phyloP scores from a whole-genome alignment of 2,113 vertebrate species.

The Cichladusa arquata region DNA sequence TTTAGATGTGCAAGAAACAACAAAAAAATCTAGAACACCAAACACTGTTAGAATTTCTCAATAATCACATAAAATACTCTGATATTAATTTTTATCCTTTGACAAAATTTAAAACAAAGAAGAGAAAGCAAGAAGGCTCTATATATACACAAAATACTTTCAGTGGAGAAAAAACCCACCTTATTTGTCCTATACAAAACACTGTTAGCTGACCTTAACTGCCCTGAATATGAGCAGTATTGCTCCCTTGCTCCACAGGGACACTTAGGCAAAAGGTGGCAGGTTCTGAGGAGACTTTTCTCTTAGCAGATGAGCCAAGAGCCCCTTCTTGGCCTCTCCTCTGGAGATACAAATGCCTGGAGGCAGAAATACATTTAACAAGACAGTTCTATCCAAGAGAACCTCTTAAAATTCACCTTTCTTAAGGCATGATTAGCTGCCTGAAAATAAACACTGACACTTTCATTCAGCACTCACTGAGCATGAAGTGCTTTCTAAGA shows the following conservation, averaged over 20 bases:
- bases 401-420: background rate
- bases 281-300: background rate
- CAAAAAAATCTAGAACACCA: background rate
- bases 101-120: background rate
- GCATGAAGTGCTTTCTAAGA: background rate
- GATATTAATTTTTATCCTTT: background rate
- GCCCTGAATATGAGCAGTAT: background rate
- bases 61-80: background rate
- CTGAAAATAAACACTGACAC: background rate
- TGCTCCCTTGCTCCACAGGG: background rate
- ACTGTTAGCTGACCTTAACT: background rate
- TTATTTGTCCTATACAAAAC: background rate
- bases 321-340: background rate
- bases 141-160: background rate
- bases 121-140: background rate
- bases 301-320: background rate
- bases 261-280: background rate
- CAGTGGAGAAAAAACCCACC: background rate
- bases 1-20: background rate
- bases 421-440: background rate
- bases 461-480: background rate
- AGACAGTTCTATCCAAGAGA: background rate
- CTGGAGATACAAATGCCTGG: background rate
- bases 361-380: background rate
- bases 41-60: background rate